These are phyloP conservation scores for Eulemur albifrons DNA, from an alignment of 2,797 vertebrate species.

Conservation along the genomic window DNA sequence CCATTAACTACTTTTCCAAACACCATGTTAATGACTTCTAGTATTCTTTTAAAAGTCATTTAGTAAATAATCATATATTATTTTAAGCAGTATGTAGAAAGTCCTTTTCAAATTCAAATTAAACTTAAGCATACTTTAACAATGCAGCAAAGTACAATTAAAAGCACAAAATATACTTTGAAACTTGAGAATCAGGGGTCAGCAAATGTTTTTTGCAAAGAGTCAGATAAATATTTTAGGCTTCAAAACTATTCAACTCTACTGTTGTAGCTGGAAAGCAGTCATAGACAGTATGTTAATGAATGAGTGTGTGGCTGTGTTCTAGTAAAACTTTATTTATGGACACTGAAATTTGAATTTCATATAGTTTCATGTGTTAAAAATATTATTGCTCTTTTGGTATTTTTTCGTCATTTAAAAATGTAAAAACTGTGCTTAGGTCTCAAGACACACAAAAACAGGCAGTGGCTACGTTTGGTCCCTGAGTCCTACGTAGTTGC, in stretches of 20 bases:
- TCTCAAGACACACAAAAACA: not conserved
- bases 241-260: not conserved
- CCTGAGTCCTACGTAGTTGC: not conserved
- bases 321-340: not conserved
- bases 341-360: not conserved
- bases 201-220: not conserved
- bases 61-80: not conserved
- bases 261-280: not conserved
- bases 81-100: not conserved
- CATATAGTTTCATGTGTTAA: not conserved
- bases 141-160: not conserved
- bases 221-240: not conserved
- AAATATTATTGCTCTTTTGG: not conserved
- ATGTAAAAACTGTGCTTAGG: not conserved
- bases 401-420: not conserved
- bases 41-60: slow-evolving; percentile 8
- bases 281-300: not conserved
- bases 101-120: not conserved
- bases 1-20: not conserved
- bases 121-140: not conserved
- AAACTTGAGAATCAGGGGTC: not conserved
- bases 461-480: not conserved
- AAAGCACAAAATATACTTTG: slow-evolving; percentile 1
- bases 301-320: not conserved
- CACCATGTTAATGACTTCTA: not conserved